phyloP scores from a whole-genome alignment of 2,888 invertebrate species.

The Machimus atricapillus region DNA sequence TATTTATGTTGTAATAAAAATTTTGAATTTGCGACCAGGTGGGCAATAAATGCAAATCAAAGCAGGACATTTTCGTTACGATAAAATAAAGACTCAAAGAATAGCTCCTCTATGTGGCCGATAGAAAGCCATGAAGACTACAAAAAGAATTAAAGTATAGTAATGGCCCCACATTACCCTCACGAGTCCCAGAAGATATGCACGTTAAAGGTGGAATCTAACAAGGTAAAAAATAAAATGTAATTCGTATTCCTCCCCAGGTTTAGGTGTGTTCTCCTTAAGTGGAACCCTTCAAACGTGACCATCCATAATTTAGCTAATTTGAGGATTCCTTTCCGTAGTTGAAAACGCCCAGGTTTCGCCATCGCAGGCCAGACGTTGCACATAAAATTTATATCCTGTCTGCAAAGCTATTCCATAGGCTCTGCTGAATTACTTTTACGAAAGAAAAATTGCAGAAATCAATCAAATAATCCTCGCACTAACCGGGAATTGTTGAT shows the following conservation, averaged over 20 bases:
- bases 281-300: conserved; percentile 23
- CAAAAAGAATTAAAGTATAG: not conserved
- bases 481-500: not conserved
- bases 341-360: not conserved
- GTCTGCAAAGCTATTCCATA: not conserved
- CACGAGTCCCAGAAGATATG: not conserved
- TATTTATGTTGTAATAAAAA: not conserved
- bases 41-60: not conserved
- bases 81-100: not conserved
- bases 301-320: conserved; percentile 21
- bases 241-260: not conserved
- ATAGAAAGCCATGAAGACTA: not conserved
- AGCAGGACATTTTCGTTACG: not conserved
- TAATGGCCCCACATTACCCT: not conserved
- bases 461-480: conserved; percentile 14
- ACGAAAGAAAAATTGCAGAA: conserved; percentile 1
- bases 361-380: not conserved
- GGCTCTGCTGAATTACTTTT: not conserved
- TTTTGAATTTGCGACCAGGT: not conserved
- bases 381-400: conserved; percentile 21
- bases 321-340: conserved; percentile 4
- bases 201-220: not conserved
- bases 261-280: conserved; percentile 12
- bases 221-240: not conserved
- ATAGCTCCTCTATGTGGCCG: not conserved